phyloP scores from a whole-genome alignment of 2,797 vertebrate genomes.

The Spinus pinus region DNA sequence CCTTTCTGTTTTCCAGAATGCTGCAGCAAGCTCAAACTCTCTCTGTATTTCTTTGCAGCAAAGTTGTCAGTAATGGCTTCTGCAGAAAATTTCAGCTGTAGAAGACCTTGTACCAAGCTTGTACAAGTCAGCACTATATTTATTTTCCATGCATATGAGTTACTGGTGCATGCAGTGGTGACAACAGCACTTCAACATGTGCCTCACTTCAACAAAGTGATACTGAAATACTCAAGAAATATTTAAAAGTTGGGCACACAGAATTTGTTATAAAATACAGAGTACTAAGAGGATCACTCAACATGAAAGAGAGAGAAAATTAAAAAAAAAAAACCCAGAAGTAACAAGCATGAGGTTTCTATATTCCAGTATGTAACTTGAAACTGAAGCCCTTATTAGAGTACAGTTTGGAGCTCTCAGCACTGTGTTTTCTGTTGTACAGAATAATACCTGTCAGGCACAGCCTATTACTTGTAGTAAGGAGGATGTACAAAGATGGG shows the following conservation, averaged over 20 bases:
- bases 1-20: conserved; percentile 18
- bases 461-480: not conserved
- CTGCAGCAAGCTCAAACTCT: not conserved
- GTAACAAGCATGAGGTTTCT: not conserved
- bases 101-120: not conserved
- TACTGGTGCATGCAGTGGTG: not conserved
- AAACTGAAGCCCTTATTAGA: not conserved
- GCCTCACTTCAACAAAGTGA: not conserved
- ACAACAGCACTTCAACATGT: not conserved
- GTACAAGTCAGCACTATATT: not conserved
- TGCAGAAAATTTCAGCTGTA: not conserved
- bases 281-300: not conserved
- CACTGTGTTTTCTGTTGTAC: not conserved
- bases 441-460: not conserved
- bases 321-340: not conserved
- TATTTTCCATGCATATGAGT: not conserved
- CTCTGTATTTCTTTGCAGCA: conserved; percentile 8
- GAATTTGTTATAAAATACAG: not conserved
- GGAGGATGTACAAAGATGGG: not conserved
- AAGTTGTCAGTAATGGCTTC: not conserved
- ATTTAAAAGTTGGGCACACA: not conserved
- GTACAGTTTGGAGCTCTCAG: not conserved
- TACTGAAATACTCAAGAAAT: not conserved
- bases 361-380: not conserved
- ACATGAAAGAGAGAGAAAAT: not conserved